Percentiles rank a stretch among this genome's conserved stretches.
These are phyloP conservation scores for Blastobasis lacticolella DNA, from an alignment of 2,888 invertebrate species.

Conservation along the genomic window DNA sequence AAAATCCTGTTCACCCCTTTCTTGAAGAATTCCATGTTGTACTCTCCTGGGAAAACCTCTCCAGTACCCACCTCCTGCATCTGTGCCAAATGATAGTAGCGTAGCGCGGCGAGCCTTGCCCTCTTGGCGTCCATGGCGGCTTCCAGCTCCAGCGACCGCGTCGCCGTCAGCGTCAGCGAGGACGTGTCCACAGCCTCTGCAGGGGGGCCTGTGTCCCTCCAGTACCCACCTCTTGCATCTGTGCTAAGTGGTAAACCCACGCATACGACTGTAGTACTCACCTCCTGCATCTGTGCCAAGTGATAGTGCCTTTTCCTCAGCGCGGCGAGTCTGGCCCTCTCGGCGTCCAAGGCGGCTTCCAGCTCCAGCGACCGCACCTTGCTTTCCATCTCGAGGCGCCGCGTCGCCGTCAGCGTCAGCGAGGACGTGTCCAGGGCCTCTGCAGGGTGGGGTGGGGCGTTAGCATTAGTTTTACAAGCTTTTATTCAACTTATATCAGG, in stretches of 20 bases:
- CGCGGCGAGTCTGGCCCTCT: constrained; percentile 88
- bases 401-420: constrained; percentile 93
- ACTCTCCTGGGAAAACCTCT: too few species aligned
- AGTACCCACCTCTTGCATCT: constrained; percentile 66
- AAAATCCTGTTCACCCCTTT: too few species aligned
- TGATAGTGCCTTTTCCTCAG: constrained; percentile 95
- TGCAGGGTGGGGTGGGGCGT: constrained; percentile 33
- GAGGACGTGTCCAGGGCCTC: constrained; percentile 93
- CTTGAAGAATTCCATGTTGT: too few species aligned
- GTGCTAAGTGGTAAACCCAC: constrained; percentile 92
- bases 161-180: constrained; percentile 92
- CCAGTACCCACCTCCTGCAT: constrained; percentile 61
- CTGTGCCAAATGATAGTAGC: constrained; percentile 93
- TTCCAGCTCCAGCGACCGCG: constrained; percentile 95
- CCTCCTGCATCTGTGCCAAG: constrained; percentile 80
- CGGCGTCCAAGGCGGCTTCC: constrained; percentile 91
- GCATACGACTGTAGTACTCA: constrained; percentile 10
- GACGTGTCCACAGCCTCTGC: constrained; percentile 92
- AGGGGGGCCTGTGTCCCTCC: too few species aligned
- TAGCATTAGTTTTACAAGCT: too few species aligned
- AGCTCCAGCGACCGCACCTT: constrained; percentile 95
- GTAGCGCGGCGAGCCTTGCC: constrained; percentile 85
- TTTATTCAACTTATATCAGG: too few species aligned
- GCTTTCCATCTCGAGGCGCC: constrained; percentile 97
- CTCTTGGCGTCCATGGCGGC: constrained; percentile 92